Conservation (phyloP, 2,797 vertebrate species). For the Amazona ochrocephala region DNA sequence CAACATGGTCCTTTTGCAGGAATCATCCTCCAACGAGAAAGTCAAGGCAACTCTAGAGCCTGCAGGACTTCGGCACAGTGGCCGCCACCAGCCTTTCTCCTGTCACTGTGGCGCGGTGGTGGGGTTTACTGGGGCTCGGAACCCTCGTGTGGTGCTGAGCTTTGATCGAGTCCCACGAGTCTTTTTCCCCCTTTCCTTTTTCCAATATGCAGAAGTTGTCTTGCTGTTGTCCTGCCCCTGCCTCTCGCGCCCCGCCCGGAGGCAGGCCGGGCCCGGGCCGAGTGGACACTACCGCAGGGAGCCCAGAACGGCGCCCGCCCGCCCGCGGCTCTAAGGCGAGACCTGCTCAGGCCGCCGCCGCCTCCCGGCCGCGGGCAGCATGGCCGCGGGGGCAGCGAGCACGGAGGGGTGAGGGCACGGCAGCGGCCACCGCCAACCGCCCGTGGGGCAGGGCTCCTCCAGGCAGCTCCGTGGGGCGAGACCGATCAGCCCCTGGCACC, state of each 20-base stretch:
- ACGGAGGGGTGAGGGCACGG: not conserved
- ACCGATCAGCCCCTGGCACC: not conserved
- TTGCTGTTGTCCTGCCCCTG: not conserved
- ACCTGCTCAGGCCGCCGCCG: not conserved
- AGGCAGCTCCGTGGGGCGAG: not conserved
- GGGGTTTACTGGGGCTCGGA: not conserved
- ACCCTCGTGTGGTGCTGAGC: not conserved
- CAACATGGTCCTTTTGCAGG: not conserved
- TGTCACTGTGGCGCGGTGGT: not conserved
- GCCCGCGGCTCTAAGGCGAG: not conserved
- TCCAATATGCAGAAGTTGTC: not conserved
- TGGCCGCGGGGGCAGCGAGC: not conserved
- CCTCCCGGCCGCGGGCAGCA: not conserved
- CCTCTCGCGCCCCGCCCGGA: not conserved
- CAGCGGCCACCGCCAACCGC: not conserved
- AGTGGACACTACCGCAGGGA: not conserved
- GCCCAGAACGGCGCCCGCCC: not conserved
- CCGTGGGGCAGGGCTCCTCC: not conserved
- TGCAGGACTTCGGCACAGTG: not conserved
- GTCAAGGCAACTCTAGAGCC: not conserved
- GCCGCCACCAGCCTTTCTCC: not conserved
- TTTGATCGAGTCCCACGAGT: not conserved
- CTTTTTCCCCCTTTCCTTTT: no score
- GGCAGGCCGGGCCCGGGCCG: not conserved
- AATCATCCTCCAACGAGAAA: conserved; percentile 24